Percentiles rank a stretch among this genome's conserved stretches.
These are phyloP conservation scores for Asbolus verrucosus DNA, from an alignment of 1,140 invertebrate genomes.

Conservation along the genomic window DNA sequence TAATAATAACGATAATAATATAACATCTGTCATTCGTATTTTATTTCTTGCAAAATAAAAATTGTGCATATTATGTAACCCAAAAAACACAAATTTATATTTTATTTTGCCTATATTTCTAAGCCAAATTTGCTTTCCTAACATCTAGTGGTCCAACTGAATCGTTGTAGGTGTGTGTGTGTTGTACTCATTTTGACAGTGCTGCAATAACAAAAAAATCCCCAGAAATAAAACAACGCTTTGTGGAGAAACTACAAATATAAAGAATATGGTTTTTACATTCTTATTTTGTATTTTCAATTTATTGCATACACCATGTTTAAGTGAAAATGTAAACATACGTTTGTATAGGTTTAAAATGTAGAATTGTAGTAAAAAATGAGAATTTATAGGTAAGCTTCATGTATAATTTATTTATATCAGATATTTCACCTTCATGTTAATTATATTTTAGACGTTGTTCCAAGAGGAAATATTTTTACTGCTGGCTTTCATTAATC, in stretches of 20 bases:
- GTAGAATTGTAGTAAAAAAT: slow-evolving; percentile 2
- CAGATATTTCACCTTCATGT: neutral
- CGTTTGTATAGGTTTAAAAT: neutral
- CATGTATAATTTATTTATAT: slow-evolving; percentile 5
- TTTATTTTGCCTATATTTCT: too few species aligned
- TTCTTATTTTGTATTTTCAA: neutral
- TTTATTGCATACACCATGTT: slow-evolving; percentile 6
- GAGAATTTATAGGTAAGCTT: slow-evolving; percentile 20
- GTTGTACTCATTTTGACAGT: too few species aligned
- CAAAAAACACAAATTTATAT: too few species aligned
- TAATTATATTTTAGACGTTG: slow-evolving; percentile 9
- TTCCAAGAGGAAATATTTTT: neutral
- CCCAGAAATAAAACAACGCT: neutral
- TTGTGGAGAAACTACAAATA: neutral
- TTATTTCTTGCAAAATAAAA: too few species aligned
- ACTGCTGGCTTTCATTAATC: neutral
- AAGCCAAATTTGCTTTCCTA: too few species aligned
- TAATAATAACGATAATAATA: too few species aligned
- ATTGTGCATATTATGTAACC: too few species aligned
- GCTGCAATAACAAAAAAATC: too few species aligned
- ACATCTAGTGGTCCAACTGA: too few species aligned
- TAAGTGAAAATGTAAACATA: neutral
- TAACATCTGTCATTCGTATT: too few species aligned
- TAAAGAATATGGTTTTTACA: slow-evolving; percentile 24
- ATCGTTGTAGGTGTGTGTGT: too few species aligned